Conservation (phyloP, 2,797 vertebrate species). For the Bucorvus abyssinicus region DNA sequence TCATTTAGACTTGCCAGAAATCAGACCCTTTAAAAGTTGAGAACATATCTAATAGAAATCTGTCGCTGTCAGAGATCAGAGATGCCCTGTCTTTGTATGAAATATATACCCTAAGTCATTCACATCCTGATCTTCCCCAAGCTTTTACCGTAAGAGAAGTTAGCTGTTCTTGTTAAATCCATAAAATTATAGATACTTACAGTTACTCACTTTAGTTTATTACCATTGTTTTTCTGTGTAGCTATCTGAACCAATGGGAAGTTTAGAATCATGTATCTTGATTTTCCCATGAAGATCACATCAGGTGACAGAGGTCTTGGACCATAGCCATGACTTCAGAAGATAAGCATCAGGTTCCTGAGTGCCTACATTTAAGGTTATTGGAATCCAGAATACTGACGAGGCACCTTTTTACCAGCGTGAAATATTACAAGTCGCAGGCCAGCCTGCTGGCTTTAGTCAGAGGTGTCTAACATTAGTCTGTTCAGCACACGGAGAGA, state of each 20-base stretch:
- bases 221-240: neutral
- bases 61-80: neutral
- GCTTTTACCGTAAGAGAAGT: neutral
- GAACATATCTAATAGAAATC: neutral
- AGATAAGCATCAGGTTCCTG: neutral
- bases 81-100: neutral
- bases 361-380: neutral
- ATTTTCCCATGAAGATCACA: constrained; percentile 6
- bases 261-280: neutral
- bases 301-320: neutral
- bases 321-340: neutral
- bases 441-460: neutral
- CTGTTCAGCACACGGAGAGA: neutral
- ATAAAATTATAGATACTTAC: neutral
- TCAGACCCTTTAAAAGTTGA: neutral
- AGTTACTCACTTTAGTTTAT: neutral
- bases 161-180: neutral
- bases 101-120: neutral
- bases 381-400: neutral
- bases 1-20: neutral
- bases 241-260: neutral
- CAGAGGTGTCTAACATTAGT: neutral
- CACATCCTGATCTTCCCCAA: neutral
- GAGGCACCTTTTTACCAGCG: neutral
- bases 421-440: neutral